phyloP scores from a whole-genome alignment of 2,113 vertebrate species.

The Sialia sialis region DNA sequence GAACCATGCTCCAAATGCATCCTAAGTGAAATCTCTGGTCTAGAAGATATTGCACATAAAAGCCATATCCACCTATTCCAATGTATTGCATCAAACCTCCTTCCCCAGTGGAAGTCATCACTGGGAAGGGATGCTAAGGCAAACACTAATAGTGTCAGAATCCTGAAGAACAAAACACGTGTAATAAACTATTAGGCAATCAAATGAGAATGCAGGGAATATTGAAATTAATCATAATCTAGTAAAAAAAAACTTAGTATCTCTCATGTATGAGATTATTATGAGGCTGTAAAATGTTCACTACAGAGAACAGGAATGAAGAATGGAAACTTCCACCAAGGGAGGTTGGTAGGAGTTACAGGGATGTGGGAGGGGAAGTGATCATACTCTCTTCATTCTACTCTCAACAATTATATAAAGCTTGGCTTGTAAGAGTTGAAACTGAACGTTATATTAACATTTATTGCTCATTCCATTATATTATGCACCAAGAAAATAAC shows the following conservation, averaged over 20 bases:
- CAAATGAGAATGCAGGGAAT: neutral
- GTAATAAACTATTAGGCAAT: neutral
- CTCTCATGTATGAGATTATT: neutral
- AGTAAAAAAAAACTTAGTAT: constrained; percentile 25
- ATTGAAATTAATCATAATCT: neutral
- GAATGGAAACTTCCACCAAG: neutral
- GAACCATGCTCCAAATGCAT: neutral
- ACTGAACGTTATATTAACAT: neutral
- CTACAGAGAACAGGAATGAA: neutral
- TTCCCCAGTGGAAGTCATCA: neutral
- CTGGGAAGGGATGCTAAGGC: neutral
- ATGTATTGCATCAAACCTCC: neutral
- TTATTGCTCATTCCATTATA: constrained; percentile 9
- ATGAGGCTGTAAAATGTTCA: constrained; percentile 16
- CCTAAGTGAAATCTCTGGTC: neutral
- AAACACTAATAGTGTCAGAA: neutral
- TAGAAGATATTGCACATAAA: neutral
- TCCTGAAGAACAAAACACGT: neutral
- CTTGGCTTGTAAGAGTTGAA: neutral
- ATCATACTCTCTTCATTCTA: neutral
- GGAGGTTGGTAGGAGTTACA: neutral
- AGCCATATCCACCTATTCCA: neutral
- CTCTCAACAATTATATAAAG: neutral
- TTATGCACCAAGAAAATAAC: neutral
- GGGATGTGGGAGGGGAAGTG: neutral